Conservation (phyloP, 2,888 invertebrate species). For the Meteorus colon region DNA sequence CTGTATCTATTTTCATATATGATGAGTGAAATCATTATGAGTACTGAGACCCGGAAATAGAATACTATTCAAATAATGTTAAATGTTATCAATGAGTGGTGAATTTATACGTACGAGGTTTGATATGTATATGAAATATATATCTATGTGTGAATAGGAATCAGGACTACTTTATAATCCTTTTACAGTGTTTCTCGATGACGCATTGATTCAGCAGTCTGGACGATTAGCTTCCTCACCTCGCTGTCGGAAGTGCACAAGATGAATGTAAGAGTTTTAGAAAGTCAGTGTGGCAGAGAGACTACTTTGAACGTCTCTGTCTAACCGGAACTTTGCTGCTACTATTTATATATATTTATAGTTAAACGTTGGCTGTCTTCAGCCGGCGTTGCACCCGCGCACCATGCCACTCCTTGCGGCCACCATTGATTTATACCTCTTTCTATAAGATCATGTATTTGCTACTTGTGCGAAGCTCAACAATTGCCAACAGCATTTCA, state of each 20-base stretch:
- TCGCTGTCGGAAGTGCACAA: constrained; percentile 48
- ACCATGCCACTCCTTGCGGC: constrained; percentile 28
- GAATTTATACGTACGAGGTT: neutral
- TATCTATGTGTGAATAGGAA: neutral
- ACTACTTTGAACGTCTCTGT: constrained; percentile 39
- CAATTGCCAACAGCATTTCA: constrained; percentile 15
- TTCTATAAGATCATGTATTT: constrained; percentile 47
- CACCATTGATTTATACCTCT: constrained; percentile 47
- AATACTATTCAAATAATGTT: neutral
- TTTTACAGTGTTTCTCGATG: constrained; percentile 18
- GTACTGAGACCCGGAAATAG: neutral
- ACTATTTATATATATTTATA: constrained; percentile 4
- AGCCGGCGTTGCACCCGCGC: constrained; percentile 41
- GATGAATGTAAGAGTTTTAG: constrained; percentile 47
- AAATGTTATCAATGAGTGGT: neutral
- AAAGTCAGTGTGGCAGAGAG: constrained; percentile 36
- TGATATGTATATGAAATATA: neutral
- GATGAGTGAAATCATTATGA: too few species aligned
- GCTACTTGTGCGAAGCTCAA: constrained; percentile 39
- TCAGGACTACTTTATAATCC: neutral
- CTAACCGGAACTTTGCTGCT: constrained; percentile 40
- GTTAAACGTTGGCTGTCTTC: constrained; percentile 25
- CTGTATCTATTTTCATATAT: too few species aligned
- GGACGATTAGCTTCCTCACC: constrained; percentile 48
- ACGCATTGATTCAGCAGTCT: constrained; percentile 43